A percentile compares a stretch with the other conserved stretches of the same genome.
Evolutionary conservation across 2,888 invertebrate genomes (phyloP).

Genomic region (Gnatocerus cornutus): DNA sequence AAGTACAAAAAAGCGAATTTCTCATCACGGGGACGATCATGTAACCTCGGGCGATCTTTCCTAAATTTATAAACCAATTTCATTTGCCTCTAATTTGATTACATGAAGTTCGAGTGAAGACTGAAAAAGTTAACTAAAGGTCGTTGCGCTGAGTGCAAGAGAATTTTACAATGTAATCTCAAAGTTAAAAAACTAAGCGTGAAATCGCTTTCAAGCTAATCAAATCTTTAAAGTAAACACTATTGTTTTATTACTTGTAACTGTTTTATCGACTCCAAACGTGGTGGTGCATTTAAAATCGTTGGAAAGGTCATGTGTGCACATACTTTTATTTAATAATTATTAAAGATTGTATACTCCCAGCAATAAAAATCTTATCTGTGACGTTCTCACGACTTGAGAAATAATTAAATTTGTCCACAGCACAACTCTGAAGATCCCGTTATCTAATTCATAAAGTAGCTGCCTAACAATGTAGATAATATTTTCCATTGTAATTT

Average conservation of each 20-base stretch:
- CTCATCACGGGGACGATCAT: not conserved
- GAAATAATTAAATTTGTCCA: too few species aligned
- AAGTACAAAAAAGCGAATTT: not conserved
- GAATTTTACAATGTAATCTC: slow-evolving; percentile 15
- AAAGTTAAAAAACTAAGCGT: slow-evolving; percentile 5
- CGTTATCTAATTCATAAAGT: too few species aligned
- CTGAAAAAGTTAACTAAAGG: slow-evolving; percentile 22
- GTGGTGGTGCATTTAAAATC: slow-evolving; percentile 36
- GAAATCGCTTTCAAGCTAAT: not conserved
- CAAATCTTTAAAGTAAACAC: slow-evolving; percentile 15
- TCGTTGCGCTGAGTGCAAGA: slow-evolving; percentile 15
- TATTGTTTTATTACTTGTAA: slow-evolving; percentile 25
- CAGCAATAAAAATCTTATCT: too few species aligned
- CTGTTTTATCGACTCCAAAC: slow-evolving; percentile 29
- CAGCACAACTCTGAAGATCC: too few species aligned
- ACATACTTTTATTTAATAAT: too few species aligned
- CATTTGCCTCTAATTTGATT: slow-evolving; percentile 16
- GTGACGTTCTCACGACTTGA: too few species aligned
- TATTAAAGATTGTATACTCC: too few species aligned
- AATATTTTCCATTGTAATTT: too few species aligned
- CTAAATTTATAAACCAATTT: slow-evolving; percentile 14
- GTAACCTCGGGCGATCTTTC: slow-evolving; percentile 2
- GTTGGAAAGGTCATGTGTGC: slow-evolving; percentile 32
- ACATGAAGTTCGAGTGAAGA: slow-evolving; percentile 4
- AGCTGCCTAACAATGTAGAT: too few species aligned